Conservation (phyloP, 2,888 invertebrate genomes). For the Plagodis dolabraria region DNA sequence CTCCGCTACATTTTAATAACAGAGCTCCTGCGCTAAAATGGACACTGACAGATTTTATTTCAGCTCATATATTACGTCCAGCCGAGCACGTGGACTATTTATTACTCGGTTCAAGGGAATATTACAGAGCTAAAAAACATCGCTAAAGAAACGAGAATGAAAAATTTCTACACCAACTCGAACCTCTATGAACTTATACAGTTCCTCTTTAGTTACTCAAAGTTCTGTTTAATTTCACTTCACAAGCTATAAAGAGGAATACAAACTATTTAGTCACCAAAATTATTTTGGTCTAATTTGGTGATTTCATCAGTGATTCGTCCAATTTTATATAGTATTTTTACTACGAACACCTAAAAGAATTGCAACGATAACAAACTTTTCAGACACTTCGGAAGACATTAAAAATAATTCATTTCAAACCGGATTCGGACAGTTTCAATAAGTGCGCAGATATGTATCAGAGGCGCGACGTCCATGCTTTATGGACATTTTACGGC, state of each 20-base stretch:
- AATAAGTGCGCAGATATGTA: conserved; percentile 66
- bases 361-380: conserved; percentile 5
- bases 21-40: conserved; percentile 72
- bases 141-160: too few relatives aligned
- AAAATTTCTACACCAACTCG: too few relatives aligned
- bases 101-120: conserved; percentile 49
- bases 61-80: conserved; percentile 73
- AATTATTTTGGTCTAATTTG: too few relatives aligned
- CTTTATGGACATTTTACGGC: conserved; percentile 77
- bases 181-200: too few relatives aligned
- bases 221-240: too few relatives aligned
- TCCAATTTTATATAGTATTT: too few relatives aligned
- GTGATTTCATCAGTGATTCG: too few relatives aligned
- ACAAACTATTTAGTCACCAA: too few relatives aligned
- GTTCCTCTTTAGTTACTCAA: too few relatives aligned
- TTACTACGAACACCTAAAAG: too few relatives aligned
- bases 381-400: conserved; percentile 18
- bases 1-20: conserved; percentile 82
- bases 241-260: too few relatives aligned
- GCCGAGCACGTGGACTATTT: conserved; percentile 64
- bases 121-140: too few relatives aligned
- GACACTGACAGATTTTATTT: conserved; percentile 82
- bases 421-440: conserved; percentile 58
- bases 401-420: conserved; percentile 43
- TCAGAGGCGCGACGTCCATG: conserved; percentile 49